A percentile compares a stretch with the other conserved stretches of the same genome.
These are phyloP conservation scores for Beris morrisii DNA, from an alignment of 2,888 invertebrate genomes.

Conservation along the genomic window DNA sequence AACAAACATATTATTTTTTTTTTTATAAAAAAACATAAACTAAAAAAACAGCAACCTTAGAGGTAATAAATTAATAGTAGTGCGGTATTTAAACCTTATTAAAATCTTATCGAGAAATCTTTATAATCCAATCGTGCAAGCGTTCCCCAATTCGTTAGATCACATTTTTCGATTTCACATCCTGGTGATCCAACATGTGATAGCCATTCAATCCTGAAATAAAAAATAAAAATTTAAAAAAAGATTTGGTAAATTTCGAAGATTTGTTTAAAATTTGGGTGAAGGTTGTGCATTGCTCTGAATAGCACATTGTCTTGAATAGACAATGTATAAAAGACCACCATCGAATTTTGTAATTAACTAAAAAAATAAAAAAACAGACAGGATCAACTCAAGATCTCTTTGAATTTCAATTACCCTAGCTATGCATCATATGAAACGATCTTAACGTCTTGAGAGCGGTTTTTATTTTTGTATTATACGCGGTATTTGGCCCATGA, in stretches of 20 bases:
- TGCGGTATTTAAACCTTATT: slow-evolving; percentile 43
- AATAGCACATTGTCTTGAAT: no score
- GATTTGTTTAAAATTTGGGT: background rate
- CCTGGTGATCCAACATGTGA: slow-evolving; percentile 81
- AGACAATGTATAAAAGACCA: background rate
- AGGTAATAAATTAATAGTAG: background rate
- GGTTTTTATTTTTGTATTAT: no score
- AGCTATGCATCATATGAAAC: background rate
- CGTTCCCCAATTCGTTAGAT: slow-evolving; percentile 79
- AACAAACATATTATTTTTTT: background rate
- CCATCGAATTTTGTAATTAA: background rate
- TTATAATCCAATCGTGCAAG: slow-evolving; percentile 65
- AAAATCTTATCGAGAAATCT: slow-evolving; percentile 83
- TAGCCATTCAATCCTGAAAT: slow-evolving; percentile 78
- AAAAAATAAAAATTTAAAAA: slow-evolving; percentile 14
- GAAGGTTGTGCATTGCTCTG: no score
- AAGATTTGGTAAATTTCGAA: slow-evolving; percentile 9
- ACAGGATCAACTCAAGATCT: background rate
- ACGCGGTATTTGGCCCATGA: slow-evolving; percentile 22
- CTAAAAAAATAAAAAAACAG: background rate
- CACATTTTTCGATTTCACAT: slow-evolving; percentile 79
- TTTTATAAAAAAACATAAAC: slow-evolving; percentile 3
- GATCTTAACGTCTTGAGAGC: background rate
- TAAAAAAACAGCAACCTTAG: background rate
- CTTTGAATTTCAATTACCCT: background rate